A percentile compares a stretch with the other conserved stretches of the same genome.
Conservation (phyloP, 1,140 invertebrate genomes). For the Elysia chlorotica region DNA sequence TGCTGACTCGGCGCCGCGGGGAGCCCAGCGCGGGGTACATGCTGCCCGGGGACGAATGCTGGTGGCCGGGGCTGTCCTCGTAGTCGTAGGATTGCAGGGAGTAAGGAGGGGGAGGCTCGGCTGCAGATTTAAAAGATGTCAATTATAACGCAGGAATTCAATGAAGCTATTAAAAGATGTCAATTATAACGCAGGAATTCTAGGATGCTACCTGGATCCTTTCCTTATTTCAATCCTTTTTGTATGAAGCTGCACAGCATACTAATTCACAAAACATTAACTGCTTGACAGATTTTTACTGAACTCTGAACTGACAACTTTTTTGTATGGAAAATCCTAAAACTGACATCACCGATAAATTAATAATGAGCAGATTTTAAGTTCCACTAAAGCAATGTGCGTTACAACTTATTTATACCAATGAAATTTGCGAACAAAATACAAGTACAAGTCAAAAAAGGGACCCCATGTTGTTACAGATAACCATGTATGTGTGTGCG, state of each 20-base stretch:
- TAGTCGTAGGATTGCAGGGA: too few species aligned
- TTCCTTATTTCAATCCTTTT: background rate
- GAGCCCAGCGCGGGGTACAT: too few species aligned
- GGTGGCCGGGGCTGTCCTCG: slow-evolving; percentile 7
- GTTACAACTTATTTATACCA: too few species aligned
- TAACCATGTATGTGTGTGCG: too few species aligned
- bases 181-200: background rate
- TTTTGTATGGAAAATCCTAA: too few species aligned
- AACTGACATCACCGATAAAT: too few species aligned
- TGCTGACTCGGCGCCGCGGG: slow-evolving; percentile 17
- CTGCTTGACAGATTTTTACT: background rate
- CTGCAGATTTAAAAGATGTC: slow-evolving; percentile 12
- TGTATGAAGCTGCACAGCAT: background rate
- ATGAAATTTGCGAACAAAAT: too few species aligned
- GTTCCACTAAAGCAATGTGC: too few species aligned
- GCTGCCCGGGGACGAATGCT: background rate
- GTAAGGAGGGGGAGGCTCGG: slow-evolving; percentile 35
- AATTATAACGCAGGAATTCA: background rate
- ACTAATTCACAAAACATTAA: background rate
- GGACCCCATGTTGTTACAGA: too few species aligned
- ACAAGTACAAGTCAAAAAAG: too few species aligned
- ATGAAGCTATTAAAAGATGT: background rate
- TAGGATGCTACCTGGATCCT: background rate
- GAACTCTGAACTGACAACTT: too few species aligned
- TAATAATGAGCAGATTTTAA: too few species aligned